Evolutionary conservation across 2,888 invertebrate species (phyloP).

Genomic region (Exocentrus adspersus): DNA sequence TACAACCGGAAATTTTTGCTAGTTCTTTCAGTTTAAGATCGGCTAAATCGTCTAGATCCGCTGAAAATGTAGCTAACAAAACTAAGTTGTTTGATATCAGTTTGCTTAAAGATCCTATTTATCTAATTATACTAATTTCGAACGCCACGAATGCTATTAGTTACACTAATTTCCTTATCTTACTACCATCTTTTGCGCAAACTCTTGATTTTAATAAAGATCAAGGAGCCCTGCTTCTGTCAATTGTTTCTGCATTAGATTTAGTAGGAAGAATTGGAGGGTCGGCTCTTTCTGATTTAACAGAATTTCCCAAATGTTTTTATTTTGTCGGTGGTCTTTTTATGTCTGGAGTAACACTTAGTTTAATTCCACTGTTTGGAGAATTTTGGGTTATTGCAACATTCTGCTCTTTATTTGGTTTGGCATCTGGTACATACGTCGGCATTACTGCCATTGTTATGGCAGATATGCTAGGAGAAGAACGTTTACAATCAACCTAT

Average conservation of each 20-base stretch:
- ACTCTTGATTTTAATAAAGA: slow-evolving; percentile 77
- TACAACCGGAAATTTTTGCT: slow-evolving; percentile 81
- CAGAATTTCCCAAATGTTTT: slow-evolving; percentile 80
- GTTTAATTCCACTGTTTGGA: slow-evolving; percentile 75
- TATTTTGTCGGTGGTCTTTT: slow-evolving; percentile 84
- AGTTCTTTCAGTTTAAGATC: slow-evolving; percentile 82
- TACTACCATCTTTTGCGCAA: slow-evolving; percentile 81
- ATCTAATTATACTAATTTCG: slow-evolving; percentile 83
- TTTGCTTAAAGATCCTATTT: slow-evolving; percentile 80
- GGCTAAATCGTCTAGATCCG: slow-evolving; percentile 62
- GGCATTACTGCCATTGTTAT: slow-evolving; percentile 89
- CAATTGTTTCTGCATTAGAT: slow-evolving; percentile 83
- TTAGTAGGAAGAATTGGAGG: slow-evolving; percentile 86
- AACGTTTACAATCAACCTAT: slow-evolving; percentile 85
- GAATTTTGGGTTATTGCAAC: slow-evolving; percentile 73
- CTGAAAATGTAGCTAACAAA: slow-evolving; percentile 56
- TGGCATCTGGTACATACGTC: slow-evolving; percentile 86
- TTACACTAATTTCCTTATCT: slow-evolving; percentile 86
- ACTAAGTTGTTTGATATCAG: slow-evolving; percentile 80
- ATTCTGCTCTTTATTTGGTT: slow-evolving; percentile 81
- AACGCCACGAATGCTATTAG: slow-evolving; percentile 88
- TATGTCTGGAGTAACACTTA: slow-evolving; percentile 79
- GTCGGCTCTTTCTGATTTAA: slow-evolving; percentile 82
- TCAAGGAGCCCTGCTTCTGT: slow-evolving; percentile 77
- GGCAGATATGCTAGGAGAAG: slow-evolving; percentile 87